phyloP scores from a whole-genome alignment of 2,797 vertebrate species.

The Chrysocyon brachyurus region DNA sequence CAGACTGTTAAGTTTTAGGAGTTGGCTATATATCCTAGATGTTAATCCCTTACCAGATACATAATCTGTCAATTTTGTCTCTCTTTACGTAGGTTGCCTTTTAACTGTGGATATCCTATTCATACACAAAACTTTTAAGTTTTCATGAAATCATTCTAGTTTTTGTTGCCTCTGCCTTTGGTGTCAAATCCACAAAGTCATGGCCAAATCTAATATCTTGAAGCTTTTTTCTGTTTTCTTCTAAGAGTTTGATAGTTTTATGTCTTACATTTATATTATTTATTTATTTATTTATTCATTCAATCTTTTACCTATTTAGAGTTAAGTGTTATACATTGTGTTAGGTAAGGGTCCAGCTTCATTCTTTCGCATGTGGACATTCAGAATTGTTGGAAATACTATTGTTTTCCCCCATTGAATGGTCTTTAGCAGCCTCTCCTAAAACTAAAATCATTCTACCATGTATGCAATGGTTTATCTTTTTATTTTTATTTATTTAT shows the following conservation, averaged over 20 bases:
- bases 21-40: background rate
- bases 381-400: background rate
- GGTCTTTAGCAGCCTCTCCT: background rate
- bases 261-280: background rate
- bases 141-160: background rate
- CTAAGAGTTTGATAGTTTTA: background rate
- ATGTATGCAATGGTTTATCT: background rate
- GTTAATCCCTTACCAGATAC: background rate
- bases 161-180: background rate
- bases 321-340: background rate
- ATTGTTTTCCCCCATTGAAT: background rate
- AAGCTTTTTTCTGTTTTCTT: background rate
- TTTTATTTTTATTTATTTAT: background rate
- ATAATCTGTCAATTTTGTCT: background rate
- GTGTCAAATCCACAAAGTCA: background rate
- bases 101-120: background rate
- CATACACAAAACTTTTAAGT: background rate
- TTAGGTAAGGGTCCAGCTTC: background rate
- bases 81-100: background rate
- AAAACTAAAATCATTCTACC: background rate
- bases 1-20: background rate
- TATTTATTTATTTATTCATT: no score
- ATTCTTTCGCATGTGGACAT: background rate
- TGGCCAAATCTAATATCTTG: background rate
- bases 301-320: background rate